These are phyloP conservation scores for Drosophila acutilabella DNA, from an alignment of 2,888 invertebrate genomes.

Conservation along the genomic window DNA sequence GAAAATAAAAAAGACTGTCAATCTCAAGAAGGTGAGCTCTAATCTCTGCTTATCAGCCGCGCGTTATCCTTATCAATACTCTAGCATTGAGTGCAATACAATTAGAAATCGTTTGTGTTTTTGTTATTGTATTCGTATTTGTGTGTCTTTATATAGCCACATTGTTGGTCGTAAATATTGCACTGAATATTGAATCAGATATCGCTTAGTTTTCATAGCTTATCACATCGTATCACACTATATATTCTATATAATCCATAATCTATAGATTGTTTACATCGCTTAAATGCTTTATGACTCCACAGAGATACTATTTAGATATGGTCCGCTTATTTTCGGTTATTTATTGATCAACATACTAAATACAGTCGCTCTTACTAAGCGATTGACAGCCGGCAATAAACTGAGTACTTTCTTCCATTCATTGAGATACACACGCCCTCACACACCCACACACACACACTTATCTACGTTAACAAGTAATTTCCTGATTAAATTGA, in stretches of 20 bases:
- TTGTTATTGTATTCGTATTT: neutral
- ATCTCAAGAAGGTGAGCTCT: slow-evolving; percentile 4
- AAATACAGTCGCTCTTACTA: slow-evolving; percentile 14
- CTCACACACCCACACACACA: slow-evolving; percentile 28
- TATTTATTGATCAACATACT: slow-evolving; percentile 47
- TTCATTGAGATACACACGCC: slow-evolving; percentile 36
- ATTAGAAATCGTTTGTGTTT: neutral
- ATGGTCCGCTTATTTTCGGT: slow-evolving; percentile 39
- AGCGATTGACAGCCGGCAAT: slow-evolving; percentile 32
- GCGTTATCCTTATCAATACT: slow-evolving; percentile 18
- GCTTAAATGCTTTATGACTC: slow-evolving; percentile 60
- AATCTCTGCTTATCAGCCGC: slow-evolving; percentile 26
- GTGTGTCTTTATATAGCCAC: slow-evolving; percentile 1
- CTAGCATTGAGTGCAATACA: slow-evolving; percentile 9
- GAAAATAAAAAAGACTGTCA: neutral
- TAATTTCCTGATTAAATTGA: slow-evolving; percentile 73
- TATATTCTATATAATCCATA: neutral
- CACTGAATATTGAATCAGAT: slow-evolving; percentile 30
- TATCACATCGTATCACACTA: slow-evolving; percentile 41
- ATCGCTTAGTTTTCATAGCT: slow-evolving; percentile 19
- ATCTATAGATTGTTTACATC: slow-evolving; percentile 23
- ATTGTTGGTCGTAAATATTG: slow-evolving; percentile 10
- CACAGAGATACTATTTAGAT: slow-evolving; percentile 42
- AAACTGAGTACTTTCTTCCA: slow-evolving; percentile 17
- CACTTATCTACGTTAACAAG: slow-evolving; percentile 59